Evolutionary conservation across 2,888 invertebrate species (phyloP).

Genomic region (Crepidodera aurea): DNA sequence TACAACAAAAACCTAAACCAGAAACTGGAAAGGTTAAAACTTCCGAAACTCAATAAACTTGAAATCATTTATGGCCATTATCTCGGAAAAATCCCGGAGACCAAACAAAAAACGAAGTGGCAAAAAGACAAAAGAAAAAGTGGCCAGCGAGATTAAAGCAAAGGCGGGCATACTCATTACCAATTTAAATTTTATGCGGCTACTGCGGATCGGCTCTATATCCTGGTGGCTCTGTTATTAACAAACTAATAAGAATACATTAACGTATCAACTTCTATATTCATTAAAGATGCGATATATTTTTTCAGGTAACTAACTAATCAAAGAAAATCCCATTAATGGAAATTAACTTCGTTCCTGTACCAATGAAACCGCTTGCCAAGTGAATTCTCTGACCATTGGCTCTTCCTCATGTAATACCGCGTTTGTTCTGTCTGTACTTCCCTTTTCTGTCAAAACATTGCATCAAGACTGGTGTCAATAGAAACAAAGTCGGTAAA

Average conservation of each 20-base stretch:
- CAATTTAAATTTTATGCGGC: slow-evolving; percentile 25
- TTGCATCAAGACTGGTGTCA: too few relatives aligned
- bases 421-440: too few relatives aligned
- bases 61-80: slow-evolving; percentile 10
- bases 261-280: too few relatives aligned
- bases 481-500: too few relatives aligned
- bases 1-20: neutral
- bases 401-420: too few relatives aligned
- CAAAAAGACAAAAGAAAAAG: slow-evolving; percentile 16
- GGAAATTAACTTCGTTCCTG: too few relatives aligned
- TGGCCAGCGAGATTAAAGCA: slow-evolving; percentile 12
- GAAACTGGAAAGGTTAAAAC: neutral
- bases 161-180: slow-evolving; percentile 22
- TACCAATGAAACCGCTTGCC: too few relatives aligned
- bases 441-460: too few relatives aligned
- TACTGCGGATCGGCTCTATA: slow-evolving; percentile 15
- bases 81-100: slow-evolving; percentile 6
- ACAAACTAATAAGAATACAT: slow-evolving; percentile 18
- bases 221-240: slow-evolving; percentile 1
- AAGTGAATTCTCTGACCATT: too few relatives aligned
- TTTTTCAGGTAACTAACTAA: too few relatives aligned
- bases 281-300: too few relatives aligned
- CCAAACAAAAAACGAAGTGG: slow-evolving; percentile 13
- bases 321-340: too few relatives aligned
- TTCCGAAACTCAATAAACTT: slow-evolving; percentile 6